Evolutionary conservation across 1,140 invertebrate genomes (phyloP).

Genomic region (Antheraea mylitta): DNA sequence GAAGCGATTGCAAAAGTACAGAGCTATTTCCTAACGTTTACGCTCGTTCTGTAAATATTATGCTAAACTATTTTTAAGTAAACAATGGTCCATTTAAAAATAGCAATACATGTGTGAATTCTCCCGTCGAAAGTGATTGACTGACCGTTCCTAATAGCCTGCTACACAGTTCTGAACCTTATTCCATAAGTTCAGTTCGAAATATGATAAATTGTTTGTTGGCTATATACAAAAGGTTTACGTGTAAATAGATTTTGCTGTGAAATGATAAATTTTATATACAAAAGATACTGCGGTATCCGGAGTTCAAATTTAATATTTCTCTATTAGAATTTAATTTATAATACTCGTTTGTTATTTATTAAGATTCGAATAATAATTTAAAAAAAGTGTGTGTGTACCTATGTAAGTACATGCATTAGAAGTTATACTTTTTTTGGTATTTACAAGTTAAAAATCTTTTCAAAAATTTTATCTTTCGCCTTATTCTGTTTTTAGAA

Average conservation of each 20-base stretch:
- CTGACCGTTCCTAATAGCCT: neutral
- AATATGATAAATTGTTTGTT: neutral
- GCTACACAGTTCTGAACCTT: neutral
- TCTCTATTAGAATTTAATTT: too few relatives aligned
- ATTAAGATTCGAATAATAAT: too few relatives aligned
- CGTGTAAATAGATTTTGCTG: neutral
- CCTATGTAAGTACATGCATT: too few relatives aligned
- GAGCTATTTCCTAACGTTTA: neutral
- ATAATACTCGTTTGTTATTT: too few relatives aligned
- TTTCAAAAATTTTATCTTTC: too few relatives aligned
- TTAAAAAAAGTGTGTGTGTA: too few relatives aligned
- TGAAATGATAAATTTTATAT: neutral
- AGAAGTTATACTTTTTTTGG: too few relatives aligned
- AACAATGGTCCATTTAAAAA: conserved; percentile 4
- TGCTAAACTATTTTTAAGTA: neutral
- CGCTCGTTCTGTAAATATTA: neutral
- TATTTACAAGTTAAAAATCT: too few relatives aligned
- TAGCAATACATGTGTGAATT: neutral
- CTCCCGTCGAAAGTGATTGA: neutral
- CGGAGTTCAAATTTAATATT: too few relatives aligned
- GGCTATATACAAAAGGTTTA: neutral
- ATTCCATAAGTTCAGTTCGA: neutral
- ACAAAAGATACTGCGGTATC: neutral
- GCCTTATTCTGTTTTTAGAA: too few relatives aligned
- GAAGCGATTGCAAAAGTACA: neutral